A percentile compares a stretch with the other conserved stretches of the same genome.
These are phyloP conservation scores for Eretmocerus hayati DNA, from an alignment of 2,888 invertebrate species.

Conservation along the genomic window DNA sequence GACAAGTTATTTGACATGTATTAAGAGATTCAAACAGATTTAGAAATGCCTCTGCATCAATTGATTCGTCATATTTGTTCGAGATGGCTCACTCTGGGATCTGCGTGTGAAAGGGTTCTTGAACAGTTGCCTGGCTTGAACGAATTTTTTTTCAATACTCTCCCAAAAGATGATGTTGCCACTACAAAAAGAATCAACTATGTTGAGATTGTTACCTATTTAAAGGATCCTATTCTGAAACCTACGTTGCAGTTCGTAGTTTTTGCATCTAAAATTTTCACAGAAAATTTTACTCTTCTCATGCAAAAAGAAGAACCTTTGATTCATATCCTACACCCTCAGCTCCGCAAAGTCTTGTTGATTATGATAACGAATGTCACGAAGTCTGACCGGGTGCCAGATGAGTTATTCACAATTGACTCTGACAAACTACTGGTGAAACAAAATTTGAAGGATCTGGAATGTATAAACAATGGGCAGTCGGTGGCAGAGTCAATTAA, in stretches of 20 bases:
- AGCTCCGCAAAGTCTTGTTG: background rate
- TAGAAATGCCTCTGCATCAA: too few relatives aligned
- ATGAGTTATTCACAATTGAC: background rate
- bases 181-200: background rate
- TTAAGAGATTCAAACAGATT: too few relatives aligned
- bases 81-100: too few relatives aligned
- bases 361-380: background rate
- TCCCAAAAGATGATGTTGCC: too few relatives aligned
- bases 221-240: background rate
- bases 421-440: background rate
- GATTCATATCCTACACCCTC: background rate
- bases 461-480: background rate
- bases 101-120: too few relatives aligned
- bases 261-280: background rate
- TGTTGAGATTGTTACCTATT: background rate
- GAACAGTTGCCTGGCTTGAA: too few relatives aligned
- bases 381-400: background rate
- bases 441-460: background rate
- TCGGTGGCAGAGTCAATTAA: too few relatives aligned
- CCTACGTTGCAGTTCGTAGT: background rate
- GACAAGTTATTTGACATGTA: too few relatives aligned
- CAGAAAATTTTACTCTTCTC: background rate
- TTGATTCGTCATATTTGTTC: too few relatives aligned
- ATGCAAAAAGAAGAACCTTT: background rate
- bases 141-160: too few relatives aligned